These are phyloP conservation scores for Plestiodon gilberti DNA, from an alignment of 2,113 vertebrate genomes.

Conservation along the genomic window DNA sequence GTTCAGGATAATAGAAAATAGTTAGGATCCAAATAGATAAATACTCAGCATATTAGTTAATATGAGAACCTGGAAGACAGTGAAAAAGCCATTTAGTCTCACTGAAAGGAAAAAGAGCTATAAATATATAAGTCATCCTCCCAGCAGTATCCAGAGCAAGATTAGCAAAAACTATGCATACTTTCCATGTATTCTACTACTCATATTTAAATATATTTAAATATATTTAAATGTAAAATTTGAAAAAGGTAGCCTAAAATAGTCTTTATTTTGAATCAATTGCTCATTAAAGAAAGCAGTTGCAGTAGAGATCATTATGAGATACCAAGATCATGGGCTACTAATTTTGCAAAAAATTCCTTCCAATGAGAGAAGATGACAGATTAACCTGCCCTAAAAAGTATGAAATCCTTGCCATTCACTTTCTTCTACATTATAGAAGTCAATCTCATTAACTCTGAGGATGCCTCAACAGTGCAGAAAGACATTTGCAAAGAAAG, in stretches of 20 bases:
- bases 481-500: slow-evolving; percentile 9
- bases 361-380: slow-evolving; percentile 36
- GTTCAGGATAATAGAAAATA: slow-evolving; percentile 73
- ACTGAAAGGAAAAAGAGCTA: slow-evolving; percentile 63
- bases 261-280: slow-evolving; percentile 33
- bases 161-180: slow-evolving; percentile 25
- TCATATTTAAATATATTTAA: too few relatives aligned
- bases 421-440: slow-evolving; percentile 5
- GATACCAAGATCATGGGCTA: slow-evolving; percentile 3
- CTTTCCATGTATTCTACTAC: background rate
- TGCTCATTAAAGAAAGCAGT: background rate
- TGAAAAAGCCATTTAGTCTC: slow-evolving; percentile 73
- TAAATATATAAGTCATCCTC: slow-evolving; percentile 62
- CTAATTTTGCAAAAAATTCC: slow-evolving; percentile 20
- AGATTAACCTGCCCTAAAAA: slow-evolving; percentile 27
- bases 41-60: slow-evolving; percentile 75
- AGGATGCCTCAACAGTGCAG: background rate
- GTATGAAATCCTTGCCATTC: slow-evolving; percentile 9
- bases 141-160: slow-evolving; percentile 42
- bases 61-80: slow-evolving; percentile 76
- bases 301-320: background rate
- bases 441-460: slow-evolving; percentile 26
- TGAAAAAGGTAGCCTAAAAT: background rate
- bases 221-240: background rate
- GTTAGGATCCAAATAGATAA: slow-evolving; percentile 75